A percentile compares a stretch with the other conserved stretches of the same genome.
Evolutionary conservation across 2,888 invertebrate genomes (phyloP).

Genomic region (Eucera pruinosa): DNA sequence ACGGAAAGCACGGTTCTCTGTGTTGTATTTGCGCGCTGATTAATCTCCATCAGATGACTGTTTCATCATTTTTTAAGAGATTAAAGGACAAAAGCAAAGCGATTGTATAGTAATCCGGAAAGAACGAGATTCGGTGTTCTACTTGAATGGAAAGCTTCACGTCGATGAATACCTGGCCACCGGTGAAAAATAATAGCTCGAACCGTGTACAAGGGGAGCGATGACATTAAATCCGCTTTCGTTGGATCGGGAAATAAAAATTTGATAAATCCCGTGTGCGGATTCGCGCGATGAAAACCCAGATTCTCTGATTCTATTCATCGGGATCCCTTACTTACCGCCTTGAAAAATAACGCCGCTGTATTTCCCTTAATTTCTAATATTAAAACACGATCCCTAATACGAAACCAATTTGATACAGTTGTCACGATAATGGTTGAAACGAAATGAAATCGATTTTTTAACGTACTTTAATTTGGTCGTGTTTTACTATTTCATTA

Average conservation of each 20-base stretch:
- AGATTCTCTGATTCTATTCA: conserved; percentile 28
- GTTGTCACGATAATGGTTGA: neutral
- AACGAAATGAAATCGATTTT: neutral
- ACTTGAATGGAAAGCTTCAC: conserved; percentile 10
- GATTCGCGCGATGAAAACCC: conserved; percentile 23
- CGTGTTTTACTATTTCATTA: too few relatives aligned
- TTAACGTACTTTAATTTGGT: too few relatives aligned
- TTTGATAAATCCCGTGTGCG: conserved; percentile 53
- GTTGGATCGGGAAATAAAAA: conserved; percentile 40
- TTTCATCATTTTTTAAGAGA: conserved; percentile 6
- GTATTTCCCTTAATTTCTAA: neutral
- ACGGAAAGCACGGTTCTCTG: too few relatives aligned
- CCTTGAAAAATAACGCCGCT: too few relatives aligned
- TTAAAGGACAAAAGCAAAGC: neutral
- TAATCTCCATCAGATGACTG: neutral
- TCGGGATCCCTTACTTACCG: conserved; percentile 13
- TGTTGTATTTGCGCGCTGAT: neutral
- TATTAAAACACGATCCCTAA: neutral
- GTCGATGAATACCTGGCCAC: conserved; percentile 3
- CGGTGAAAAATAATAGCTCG: conserved; percentile 35
- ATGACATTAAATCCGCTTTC: conserved; percentile 47
- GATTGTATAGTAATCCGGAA: conserved; percentile 12
- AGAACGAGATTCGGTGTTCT: conserved; percentile 4
- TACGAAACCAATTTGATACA: neutral
- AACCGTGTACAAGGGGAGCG: conserved; percentile 15